Evolutionary conservation across 2,797 vertebrate species (phyloP), one percentile per base, ranked within the genome.

Genomic region (Phrynocephalus guinanensis): DNA sequence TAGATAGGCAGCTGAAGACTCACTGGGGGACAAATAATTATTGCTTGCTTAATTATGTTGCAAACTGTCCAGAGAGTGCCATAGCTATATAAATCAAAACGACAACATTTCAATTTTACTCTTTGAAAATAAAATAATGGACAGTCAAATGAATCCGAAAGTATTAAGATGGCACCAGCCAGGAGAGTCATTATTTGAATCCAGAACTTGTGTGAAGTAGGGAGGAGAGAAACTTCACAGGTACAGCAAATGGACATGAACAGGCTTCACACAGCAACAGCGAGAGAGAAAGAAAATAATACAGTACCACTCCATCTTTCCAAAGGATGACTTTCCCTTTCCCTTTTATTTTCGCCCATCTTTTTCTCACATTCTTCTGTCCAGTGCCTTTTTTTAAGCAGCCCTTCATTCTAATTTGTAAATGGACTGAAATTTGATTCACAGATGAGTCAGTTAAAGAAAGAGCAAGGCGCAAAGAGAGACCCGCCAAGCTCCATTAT

Each of bases 241-340:
- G 30, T 88, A 77, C n/a, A 95, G 87, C 90, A 94, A 86, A 82
- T 85, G 85, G 91, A 90, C 26, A 68, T 90, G 93, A 94, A 94
- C 92, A 93, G 92, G 87, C 91, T 93, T 66, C 85, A 79, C 85
- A 92, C 75, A 70, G 63, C 30, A 18, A 71, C 67, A 84, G 56
- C 20, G 16, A n/a, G 16, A 5, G 13, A 63, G 28, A 52, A 1
- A 8, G 86, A 73, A 56, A 8, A 56, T 7, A 88, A 89, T 75
- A 88, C 92, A 93, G 93, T 92, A 92, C 87, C 90, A 67, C 95
- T 96, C 91, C 91, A 96, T 92, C 92, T 87, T 89, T 90, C 88
- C 91, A 92, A 82, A 90, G 0, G 33, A 88, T 73, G 7, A 8
- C 24, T 89, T 93, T 89, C 77, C 15, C 77, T 11, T 60, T 50